Conservation (phyloP, 1,140 invertebrate species). For the Sinonovacula constricta region DNA sequence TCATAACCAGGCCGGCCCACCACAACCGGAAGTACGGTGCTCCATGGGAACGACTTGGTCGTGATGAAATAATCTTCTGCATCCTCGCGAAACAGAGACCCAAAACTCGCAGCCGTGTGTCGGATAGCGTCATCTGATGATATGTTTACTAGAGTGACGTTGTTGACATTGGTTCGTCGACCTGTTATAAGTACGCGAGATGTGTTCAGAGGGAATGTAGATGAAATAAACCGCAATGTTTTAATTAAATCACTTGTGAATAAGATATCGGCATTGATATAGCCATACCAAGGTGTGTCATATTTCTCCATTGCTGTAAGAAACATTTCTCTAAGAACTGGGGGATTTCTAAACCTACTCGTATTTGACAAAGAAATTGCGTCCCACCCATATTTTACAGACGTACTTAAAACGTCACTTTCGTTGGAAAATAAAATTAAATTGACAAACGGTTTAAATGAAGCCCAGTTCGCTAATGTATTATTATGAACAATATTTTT, state of each 20-base stretch:
- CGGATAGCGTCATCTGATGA: slow-evolving; percentile 6
- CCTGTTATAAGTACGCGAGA: slow-evolving; percentile 39
- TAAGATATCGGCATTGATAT: slow-evolving; percentile 52
- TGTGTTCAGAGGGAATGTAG: slow-evolving; percentile 1
- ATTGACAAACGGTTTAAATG: slow-evolving; percentile 31
- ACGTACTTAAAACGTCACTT: background rate
- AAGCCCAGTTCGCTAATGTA: slow-evolving; percentile 45
- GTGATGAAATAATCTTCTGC: slow-evolving; percentile 60
- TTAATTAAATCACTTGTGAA: slow-evolving; percentile 39
- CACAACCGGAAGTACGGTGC: slow-evolving; percentile 49
- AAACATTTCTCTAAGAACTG: slow-evolving; percentile 49
- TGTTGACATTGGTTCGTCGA: slow-evolving; percentile 41
- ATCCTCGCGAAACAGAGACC: slow-evolving; percentile 41
- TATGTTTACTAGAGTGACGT: slow-evolving; percentile 24
- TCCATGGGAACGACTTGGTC: slow-evolving; percentile 53
- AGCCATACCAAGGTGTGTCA: slow-evolving; percentile 48
- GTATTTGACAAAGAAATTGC: background rate
- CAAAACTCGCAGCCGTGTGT: slow-evolving; percentile 5
- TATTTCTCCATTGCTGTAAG: slow-evolving; percentile 14
- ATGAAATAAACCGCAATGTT: slow-evolving; percentile 23
- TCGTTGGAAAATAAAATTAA: slow-evolving; percentile 47
- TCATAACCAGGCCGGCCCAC: slow-evolving; percentile 58
- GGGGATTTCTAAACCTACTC: slow-evolving; percentile 12
- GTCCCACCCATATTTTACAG: slow-evolving; percentile 35
- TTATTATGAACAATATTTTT: slow-evolving; percentile 51